A percentile compares a stretch with the other conserved stretches of the same genome.
These are phyloP conservation scores for Heliopora coerulea DNA, from an alignment of 92 coral and sea anemone genomes.

Conservation along the genomic window DNA sequence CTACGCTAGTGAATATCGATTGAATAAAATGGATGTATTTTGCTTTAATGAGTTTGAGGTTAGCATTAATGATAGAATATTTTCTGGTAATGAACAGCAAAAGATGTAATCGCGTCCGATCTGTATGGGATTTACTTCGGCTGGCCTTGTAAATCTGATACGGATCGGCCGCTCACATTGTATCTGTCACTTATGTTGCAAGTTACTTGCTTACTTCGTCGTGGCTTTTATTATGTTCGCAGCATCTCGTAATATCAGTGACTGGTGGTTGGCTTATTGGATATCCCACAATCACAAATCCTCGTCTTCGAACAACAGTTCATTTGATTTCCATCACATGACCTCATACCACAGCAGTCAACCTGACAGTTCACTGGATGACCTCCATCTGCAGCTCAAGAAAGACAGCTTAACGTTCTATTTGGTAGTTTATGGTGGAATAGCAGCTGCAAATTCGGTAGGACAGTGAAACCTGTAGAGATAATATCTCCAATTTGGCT, in stretches of 20 bases:
- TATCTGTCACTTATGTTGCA: no score
- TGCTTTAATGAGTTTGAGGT: no score
- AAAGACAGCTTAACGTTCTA: conserved; percentile 83
- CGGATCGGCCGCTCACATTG: no score
- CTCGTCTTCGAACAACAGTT: conserved; percentile 22
- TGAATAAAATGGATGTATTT: no score
- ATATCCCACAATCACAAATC: conserved; percentile 71
- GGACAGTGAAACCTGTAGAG: not conserved
- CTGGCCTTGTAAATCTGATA: no score
- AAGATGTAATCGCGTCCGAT: no score
- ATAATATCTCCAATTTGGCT: no score
- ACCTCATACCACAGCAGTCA: not conserved
- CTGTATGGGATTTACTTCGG: no score
- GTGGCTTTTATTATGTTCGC: not conserved
- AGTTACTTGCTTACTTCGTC: no score
- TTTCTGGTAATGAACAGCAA: no score
- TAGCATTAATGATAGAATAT: no score
- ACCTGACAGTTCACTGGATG: conserved; percentile 11
- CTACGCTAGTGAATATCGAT: no score
- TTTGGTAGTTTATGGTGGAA: conserved; percentile 86
- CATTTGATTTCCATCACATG: not conserved
- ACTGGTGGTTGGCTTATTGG: conserved; percentile 99
- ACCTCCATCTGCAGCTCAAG: conserved; percentile 46
- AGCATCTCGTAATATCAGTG: conserved; percentile 97
- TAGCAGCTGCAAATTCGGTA: conserved; percentile 90